A percentile compares a stretch with the other conserved stretches of the same genome.
phyloP scores from a whole-genome alignment of 2,888 invertebrate species.

The Nezara viridula region DNA sequence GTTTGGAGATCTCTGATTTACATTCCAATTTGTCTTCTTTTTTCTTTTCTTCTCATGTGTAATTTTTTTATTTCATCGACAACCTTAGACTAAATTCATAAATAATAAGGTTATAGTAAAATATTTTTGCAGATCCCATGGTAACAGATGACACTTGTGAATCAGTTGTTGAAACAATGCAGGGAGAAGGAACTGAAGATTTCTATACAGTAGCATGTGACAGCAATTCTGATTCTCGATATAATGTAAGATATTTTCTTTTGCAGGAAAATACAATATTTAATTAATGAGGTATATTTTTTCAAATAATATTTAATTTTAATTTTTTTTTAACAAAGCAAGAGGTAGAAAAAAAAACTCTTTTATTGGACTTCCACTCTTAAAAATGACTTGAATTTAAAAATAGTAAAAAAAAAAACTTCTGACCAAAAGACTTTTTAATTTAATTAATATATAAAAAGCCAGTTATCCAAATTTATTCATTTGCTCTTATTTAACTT shows the following conservation, averaged over 20 bases:
- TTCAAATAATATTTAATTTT: not conserved
- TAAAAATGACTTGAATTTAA: not conserved
- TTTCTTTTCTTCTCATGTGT: no score
- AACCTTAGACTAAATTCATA: no score
- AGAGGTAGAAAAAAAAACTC: not conserved
- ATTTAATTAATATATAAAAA: no score
- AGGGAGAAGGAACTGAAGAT: slow-evolving; percentile 62
- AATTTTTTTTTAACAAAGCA: not conserved
- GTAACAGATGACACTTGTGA: slow-evolving; percentile 59
- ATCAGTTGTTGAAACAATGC: slow-evolving; percentile 62
- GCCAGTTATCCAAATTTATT: no score
- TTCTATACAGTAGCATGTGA: slow-evolving; percentile 63
- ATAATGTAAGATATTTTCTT: slow-evolving; percentile 60
- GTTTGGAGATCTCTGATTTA: no score
- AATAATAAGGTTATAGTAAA: not conserved
- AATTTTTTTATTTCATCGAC: no score
- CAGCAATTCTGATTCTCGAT: slow-evolving; percentile 60
- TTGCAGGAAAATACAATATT: not conserved
- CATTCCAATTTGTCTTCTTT: no score
- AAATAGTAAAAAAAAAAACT: not conserved
- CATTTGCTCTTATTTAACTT: no score
- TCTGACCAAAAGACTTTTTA: no score
- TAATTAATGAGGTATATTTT: no score
- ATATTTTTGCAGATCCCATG: slow-evolving; percentile 28
- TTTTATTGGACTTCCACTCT: not conserved